Conservation (phyloP, 2,888 invertebrate species). For the Pollenia amentaria region DNA sequence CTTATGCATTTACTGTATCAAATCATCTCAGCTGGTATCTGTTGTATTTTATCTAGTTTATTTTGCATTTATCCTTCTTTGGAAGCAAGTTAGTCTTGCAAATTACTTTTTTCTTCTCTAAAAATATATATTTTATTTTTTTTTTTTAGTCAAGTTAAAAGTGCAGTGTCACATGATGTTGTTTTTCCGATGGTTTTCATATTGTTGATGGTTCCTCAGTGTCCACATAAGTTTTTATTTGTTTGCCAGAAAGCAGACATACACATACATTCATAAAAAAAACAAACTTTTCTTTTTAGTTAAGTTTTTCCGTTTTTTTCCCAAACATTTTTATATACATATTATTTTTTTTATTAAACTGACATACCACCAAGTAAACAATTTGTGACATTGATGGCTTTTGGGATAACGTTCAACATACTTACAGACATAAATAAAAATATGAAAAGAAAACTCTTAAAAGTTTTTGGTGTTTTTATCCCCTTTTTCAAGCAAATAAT, state of each 20-base stretch:
- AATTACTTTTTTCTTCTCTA: constrained; percentile 40
- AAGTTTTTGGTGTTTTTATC: constrained; percentile 41
- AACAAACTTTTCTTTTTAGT: constrained; percentile 25
- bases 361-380: constrained; percentile 64
- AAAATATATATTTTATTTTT: too few species aligned
- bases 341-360: constrained; percentile 30
- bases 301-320: constrained; percentile 10
- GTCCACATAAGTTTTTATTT: constrained; percentile 74
- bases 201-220: constrained; percentile 75
- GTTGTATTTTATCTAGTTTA: constrained; percentile 19
- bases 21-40: constrained; percentile 49
- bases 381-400: constrained; percentile 72
- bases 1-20: constrained; percentile 11
- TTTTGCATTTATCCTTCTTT: constrained; percentile 52
- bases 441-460: constrained; percentile 48
- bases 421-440: constrained; percentile 9
- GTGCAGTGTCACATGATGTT: constrained; percentile 65
- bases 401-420: constrained; percentile 60
- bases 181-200: constrained; percentile 57
- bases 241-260: constrained; percentile 50
- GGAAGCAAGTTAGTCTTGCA: constrained; percentile 52
- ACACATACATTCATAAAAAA: not conserved
- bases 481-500: constrained; percentile 55
- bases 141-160: constrained; percentile 25
- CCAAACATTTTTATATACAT: constrained; percentile 4